Evolutionary conservation across 2,113 vertebrate species (phyloP).

Genomic region (Pseudorectes ferrugineus): DNA sequence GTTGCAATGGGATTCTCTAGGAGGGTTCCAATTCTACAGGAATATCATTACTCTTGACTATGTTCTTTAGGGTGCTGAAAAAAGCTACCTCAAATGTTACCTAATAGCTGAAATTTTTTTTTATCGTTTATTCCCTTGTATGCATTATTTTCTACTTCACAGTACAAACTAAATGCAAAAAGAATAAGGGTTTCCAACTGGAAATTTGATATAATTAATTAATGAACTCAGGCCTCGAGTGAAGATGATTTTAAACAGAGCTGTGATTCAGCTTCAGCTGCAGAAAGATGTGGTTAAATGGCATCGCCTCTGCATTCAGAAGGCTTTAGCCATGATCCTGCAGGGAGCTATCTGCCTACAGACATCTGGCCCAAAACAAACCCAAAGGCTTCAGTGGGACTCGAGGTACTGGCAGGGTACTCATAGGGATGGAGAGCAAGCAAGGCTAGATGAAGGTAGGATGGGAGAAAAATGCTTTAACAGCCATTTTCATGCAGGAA

Average conservation of each 20-base stretch:
- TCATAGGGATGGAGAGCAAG: background rate
- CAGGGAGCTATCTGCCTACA: background rate
- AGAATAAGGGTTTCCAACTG: background rate
- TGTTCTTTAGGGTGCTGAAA: background rate
- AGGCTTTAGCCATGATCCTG: background rate
- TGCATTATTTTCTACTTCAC: background rate
- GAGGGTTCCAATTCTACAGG: background rate
- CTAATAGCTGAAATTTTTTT: background rate
- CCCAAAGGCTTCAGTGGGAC: background rate
- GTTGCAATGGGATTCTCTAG: background rate
- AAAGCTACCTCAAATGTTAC: background rate
- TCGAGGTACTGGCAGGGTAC: accelerated
- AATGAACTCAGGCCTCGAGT: background rate
- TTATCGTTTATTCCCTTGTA: background rate
- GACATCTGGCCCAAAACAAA: background rate
- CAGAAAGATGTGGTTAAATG: background rate
- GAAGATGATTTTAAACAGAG: background rate
- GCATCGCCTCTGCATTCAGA: background rate
- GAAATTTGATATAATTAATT: background rate
- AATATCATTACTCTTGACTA: background rate
- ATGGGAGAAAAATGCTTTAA: background rate
- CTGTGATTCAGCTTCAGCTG: background rate
- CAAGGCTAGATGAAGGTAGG: background rate
- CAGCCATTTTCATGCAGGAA: background rate
- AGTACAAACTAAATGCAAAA: background rate